These are phyloP conservation scores for Ceraclea dissimilis DNA, from an alignment of 2,888 invertebrate genomes.

Conservation along the genomic window DNA sequence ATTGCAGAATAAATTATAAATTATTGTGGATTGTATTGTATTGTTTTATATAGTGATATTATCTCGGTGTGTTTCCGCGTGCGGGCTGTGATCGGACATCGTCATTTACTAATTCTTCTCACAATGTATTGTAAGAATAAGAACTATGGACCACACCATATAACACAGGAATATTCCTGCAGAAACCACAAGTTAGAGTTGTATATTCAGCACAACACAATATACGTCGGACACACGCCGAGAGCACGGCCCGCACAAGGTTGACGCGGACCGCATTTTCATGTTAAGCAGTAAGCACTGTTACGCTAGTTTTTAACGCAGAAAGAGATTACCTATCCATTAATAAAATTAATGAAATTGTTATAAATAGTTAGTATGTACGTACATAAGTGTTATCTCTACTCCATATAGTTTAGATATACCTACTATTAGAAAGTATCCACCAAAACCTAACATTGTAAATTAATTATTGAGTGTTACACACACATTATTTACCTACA, in stretches of 20 bases:
- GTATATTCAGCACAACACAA: no score
- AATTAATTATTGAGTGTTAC: constrained; percentile 25
- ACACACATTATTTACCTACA: constrained; percentile 16
- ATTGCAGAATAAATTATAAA: constrained; percentile 22
- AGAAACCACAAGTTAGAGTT: no score
- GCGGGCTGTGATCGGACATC: constrained; percentile 10
- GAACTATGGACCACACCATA: no score
- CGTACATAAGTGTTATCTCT: constrained; percentile 41
- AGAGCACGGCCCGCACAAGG: neutral
- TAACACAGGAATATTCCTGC: no score
- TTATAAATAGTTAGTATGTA: constrained; percentile 35
- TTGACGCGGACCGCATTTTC: constrained; percentile 26
- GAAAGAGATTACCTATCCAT: constrained; percentile 28
- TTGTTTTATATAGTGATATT: constrained; percentile 27
- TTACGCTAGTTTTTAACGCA: constrained; percentile 34
- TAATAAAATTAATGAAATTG: constrained; percentile 33
- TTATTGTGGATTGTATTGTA: constrained; percentile 27
- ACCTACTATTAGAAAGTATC: constrained; percentile 35
- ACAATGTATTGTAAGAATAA: no score
- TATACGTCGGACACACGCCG: neutral
- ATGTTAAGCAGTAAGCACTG: constrained; percentile 35
- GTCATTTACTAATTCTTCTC: no score
- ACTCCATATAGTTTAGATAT: constrained; percentile 50
- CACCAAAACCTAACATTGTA: constrained; percentile 26
- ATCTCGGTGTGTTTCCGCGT: constrained; percentile 24